These are phyloP conservation scores for Propsilocerus akamusi DNA, from an alignment of 1,140 invertebrate genomes.

Conservation along the genomic window DNA sequence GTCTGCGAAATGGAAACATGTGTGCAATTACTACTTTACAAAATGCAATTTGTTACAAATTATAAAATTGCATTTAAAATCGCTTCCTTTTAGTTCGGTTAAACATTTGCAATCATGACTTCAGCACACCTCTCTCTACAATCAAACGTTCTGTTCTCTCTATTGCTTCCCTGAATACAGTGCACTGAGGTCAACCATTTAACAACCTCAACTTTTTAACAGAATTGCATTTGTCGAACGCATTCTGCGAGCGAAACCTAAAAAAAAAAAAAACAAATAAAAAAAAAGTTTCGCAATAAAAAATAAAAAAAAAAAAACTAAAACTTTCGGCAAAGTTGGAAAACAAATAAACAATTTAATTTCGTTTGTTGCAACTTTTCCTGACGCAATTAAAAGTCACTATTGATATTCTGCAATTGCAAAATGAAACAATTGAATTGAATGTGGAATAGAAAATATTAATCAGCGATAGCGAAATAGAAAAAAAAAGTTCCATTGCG, in stretches of 20 bases:
- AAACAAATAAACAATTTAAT: conserved; percentile 2
- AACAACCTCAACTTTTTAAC: not conserved
- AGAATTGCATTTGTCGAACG: not conserved
- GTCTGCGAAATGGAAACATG: not conserved
- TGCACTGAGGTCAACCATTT: too few species aligned
- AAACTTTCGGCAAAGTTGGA: too few species aligned
- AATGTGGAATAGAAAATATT: not conserved
- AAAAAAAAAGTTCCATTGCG: too few species aligned
- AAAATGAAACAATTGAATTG: too few species aligned
- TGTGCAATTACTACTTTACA: conserved; percentile 4
- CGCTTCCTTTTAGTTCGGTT: not conserved
- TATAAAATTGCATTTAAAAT: not conserved
- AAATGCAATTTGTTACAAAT: conserved; percentile 2
- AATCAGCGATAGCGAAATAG: conserved; percentile 1
- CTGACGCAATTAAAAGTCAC: not conserved
- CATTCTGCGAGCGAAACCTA: too few species aligned
- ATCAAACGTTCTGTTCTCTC: too few species aligned
- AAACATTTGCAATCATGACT: too few species aligned
- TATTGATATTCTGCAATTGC: conserved; percentile 3
- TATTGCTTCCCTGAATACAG: too few species aligned
- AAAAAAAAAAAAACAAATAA: not conserved
- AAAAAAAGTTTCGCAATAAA: not conserved
- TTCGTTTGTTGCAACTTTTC: not conserved
- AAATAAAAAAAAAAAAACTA: not conserved
- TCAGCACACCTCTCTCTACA: too few species aligned